Evolutionary conservation across 2,888 invertebrate genomes (phyloP).

Genomic region (Melinaea marsaeus): DNA sequence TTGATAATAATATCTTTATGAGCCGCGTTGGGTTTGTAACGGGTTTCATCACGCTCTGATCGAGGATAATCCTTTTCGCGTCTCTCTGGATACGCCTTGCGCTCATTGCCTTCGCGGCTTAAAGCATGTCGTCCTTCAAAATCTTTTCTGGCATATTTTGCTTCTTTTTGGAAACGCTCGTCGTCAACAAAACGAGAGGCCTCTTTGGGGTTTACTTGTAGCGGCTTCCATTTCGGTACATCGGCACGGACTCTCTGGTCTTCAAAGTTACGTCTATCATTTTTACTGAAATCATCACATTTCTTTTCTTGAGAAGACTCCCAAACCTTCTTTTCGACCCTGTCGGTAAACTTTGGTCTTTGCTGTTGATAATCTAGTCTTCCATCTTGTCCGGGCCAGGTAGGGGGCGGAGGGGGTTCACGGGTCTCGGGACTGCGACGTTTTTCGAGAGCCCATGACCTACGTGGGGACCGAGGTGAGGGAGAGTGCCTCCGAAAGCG

Average conservation of each 20-base stretch:
- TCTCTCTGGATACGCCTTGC: slow-evolving; percentile 39
- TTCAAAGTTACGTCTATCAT: slow-evolving; percentile 23
- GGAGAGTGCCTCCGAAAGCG: slow-evolving; percentile 58
- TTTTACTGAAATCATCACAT: slow-evolving; percentile 20
- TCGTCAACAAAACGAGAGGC: slow-evolving; percentile 21
- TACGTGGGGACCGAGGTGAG: slow-evolving; percentile 60
- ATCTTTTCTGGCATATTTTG: slow-evolving; percentile 23
- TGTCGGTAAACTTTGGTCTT: slow-evolving; percentile 36
- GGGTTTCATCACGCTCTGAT: slow-evolving; percentile 21
- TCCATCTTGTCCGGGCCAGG: slow-evolving; percentile 54
- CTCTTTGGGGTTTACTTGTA: slow-evolving; percentile 23
- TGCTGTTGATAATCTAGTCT: slow-evolving; percentile 32
- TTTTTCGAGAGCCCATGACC: slow-evolving; percentile 68
- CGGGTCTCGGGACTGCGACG: slow-evolving; percentile 52
- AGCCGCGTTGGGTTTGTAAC: slow-evolving; percentile 19
- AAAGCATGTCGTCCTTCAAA: slow-evolving; percentile 24
- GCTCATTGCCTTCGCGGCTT: slow-evolving; percentile 33
- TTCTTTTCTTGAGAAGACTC: slow-evolving; percentile 29
- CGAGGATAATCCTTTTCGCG: slow-evolving; percentile 30
- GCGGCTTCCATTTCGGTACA: slow-evolving; percentile 27
- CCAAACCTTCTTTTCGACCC: slow-evolving; percentile 32
- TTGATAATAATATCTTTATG: slow-evolving; percentile 19
- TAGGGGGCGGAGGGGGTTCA: slow-evolving; percentile 61
- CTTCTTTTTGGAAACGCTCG: slow-evolving; percentile 20
- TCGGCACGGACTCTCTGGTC: slow-evolving; percentile 29